phyloP scores from a whole-genome alignment of 2,113 vertebrate genomes.

The Dicrurus megarhynchus region DNA sequence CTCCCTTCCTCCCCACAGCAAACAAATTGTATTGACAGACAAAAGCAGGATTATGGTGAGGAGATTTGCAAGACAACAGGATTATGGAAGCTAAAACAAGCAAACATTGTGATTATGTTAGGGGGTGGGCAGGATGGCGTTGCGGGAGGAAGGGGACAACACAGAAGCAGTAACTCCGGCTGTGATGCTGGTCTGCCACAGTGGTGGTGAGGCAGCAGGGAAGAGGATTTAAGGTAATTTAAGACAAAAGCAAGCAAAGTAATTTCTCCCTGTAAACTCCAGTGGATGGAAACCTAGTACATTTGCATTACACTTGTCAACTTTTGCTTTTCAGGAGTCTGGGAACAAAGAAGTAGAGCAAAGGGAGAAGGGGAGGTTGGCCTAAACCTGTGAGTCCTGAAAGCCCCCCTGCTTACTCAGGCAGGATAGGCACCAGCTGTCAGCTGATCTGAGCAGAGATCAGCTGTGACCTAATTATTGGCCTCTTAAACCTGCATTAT shows the following conservation, averaged over 20 bases:
- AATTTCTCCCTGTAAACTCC: neutral
- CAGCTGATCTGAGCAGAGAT: conserved; percentile 69
- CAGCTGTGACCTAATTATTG: conserved; percentile 84
- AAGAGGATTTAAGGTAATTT: conserved; percentile 7
- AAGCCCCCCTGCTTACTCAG: neutral
- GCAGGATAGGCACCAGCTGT: conserved; percentile 71
- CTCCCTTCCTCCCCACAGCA: conserved; percentile 26
- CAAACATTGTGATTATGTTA: conserved; percentile 60
- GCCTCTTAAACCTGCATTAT: conserved; percentile 76
- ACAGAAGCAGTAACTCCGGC: neutral
- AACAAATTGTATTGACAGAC: conserved; percentile 67
- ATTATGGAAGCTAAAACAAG: conserved; percentile 63
- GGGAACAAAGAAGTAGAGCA: neutral
- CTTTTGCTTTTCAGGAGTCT: neutral
- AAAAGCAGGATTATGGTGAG: conserved; percentile 67
- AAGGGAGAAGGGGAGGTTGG: neutral
- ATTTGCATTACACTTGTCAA: neutral
- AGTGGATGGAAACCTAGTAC: neutral
- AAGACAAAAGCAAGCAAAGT: neutral
- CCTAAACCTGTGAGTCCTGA: neutral
- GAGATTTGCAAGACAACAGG: conserved; percentile 69
- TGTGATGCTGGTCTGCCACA: neutral
- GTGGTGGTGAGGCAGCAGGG: neutral
- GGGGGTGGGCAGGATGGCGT: neutral
- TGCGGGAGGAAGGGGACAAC: neutral